Conservation (phyloP, 1,140 invertebrate species). For the Kradibia gibbosae region DNA sequence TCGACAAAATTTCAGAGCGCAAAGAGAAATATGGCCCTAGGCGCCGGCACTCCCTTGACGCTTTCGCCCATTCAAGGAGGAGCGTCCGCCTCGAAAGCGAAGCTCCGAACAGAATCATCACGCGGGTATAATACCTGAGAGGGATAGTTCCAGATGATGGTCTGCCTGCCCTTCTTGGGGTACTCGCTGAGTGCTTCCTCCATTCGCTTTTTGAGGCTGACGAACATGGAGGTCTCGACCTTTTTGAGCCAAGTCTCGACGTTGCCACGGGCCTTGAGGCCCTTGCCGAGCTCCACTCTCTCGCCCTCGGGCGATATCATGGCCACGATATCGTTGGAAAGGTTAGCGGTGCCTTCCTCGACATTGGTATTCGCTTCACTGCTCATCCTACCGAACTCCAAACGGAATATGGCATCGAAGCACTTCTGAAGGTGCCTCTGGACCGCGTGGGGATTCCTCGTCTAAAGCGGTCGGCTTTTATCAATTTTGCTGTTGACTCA, state of each 20-base stretch:
- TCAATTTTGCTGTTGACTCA: too few relatives aligned
- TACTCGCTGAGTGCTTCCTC: slow-evolving; percentile 80
- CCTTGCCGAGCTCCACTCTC: slow-evolving; percentile 83
- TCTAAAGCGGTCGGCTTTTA: slow-evolving; percentile 69
- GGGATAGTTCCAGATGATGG: slow-evolving; percentile 77
- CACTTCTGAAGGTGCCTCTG: slow-evolving; percentile 92
- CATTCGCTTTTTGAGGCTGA: slow-evolving; percentile 82
- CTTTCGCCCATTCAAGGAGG: too few relatives aligned
- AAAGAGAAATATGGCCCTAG: too few relatives aligned
- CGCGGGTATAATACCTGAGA: slow-evolving; percentile 71
- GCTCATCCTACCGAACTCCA: slow-evolving; percentile 79
- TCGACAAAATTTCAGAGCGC: too few relatives aligned
- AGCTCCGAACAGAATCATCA: too few relatives aligned
- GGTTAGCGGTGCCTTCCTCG: slow-evolving; percentile 47
- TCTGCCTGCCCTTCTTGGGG: slow-evolving; percentile 71
- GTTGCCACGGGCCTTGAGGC: slow-evolving; percentile 87
- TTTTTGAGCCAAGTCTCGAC: slow-evolving; percentile 92
- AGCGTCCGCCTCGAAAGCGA: too few relatives aligned
- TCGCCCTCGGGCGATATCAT: slow-evolving; percentile 92
- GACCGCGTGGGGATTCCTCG: slow-evolving; percentile 87
- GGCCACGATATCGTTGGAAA: slow-evolving; percentile 82
- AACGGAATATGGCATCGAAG: slow-evolving; percentile 86
- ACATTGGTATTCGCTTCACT: not conserved
- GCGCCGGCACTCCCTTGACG: too few relatives aligned
- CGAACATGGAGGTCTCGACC: slow-evolving; percentile 89